Conservation (phyloP, 1,140 invertebrate genomes). For the Scylla paramamosain region DNA sequence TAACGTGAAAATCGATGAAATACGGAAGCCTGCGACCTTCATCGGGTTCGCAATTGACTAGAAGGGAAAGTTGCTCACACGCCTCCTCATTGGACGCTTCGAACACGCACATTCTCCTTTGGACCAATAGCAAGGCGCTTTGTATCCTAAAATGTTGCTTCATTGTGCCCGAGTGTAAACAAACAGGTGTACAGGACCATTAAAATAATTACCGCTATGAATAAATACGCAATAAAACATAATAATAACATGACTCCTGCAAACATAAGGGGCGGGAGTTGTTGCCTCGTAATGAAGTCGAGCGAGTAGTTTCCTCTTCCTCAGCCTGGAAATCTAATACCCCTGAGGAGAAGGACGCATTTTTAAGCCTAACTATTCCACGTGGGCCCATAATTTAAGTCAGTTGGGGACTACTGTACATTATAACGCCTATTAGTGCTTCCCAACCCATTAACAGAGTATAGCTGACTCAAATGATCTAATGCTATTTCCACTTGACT, state of each 20-base stretch:
- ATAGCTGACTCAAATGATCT: no score
- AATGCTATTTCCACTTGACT: no score
- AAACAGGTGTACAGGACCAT: conserved; percentile 61
- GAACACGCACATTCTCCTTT: conserved; percentile 67
- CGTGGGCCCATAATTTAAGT: conserved; percentile 31
- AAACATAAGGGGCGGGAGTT: not conserved
- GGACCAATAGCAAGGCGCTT: conserved; percentile 38
- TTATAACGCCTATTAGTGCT: no score
- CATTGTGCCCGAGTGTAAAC: conserved; percentile 57
- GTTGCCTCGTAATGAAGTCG: not conserved
- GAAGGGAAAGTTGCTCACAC: not conserved
- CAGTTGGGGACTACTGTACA: not conserved
- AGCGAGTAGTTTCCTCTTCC: not conserved
- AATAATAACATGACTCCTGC: not conserved
- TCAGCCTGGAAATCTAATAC: not conserved
- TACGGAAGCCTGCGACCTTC: conserved; percentile 55
- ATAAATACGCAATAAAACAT: not conserved
- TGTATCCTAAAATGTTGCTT: not conserved
- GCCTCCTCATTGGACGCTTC: conserved; percentile 65
- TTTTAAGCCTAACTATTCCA: conserved; percentile 48
- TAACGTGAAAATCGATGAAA: conserved; percentile 58
- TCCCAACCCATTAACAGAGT: no score
- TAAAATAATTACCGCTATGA: not conserved
- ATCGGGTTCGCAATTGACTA: conserved; percentile 35
- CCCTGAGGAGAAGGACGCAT: not conserved